Evolutionary conservation across 92 coral and sea anemone genomes (phyloP), one percentile per base, ranked within the genome.

Genomic region (Porites evermanni): DNA sequence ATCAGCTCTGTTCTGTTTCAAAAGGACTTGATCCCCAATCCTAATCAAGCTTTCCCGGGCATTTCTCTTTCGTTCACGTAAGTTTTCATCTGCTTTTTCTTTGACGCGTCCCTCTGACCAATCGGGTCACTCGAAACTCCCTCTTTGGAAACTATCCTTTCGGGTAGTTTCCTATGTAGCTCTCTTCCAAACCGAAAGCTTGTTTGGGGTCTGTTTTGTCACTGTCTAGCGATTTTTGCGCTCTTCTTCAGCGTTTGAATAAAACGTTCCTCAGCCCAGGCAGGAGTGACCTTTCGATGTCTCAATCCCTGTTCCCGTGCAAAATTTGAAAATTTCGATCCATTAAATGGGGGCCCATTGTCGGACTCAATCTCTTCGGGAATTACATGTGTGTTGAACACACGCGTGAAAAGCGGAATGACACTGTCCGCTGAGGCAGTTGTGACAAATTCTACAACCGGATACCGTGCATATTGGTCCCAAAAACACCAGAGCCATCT

Each of bases 321-420:
- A 38, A 5, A 81, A 26, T 18, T 56, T 17, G 75, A 70, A 54
- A 82, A 82, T 32, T 44, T 77, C 16, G 59, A 18, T 7, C 91
- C 79, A 24, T 83, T 76, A 53, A 87, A 80, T 8, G 84, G 72
- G 59, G 87, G 87, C 4, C 88, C 87, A 14, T 83, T 88, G 44
- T 70, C 88, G 50, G 84, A 8, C 79, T 88, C 58, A 19, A 81
- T 56, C 54, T 80, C 53, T 50, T 87, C 68, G 6, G 80, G 81
- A 19, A 73, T 72, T 67, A 79, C 86, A 70, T 56, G 80, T 12
- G 38, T 79, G 16, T 66, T 71, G 59, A 87, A 87, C 50, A 76
- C 60, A 24, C 52, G 68, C 59, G 67, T 59, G 16, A 85, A 18
- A 76, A 20, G 78, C 21, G 89, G 89, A 21, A 75, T 75, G 50